These are phyloP conservation scores for Sorex fumeus DNA, from an alignment of 2,113 vertebrate genomes.

Conservation along the genomic window DNA sequence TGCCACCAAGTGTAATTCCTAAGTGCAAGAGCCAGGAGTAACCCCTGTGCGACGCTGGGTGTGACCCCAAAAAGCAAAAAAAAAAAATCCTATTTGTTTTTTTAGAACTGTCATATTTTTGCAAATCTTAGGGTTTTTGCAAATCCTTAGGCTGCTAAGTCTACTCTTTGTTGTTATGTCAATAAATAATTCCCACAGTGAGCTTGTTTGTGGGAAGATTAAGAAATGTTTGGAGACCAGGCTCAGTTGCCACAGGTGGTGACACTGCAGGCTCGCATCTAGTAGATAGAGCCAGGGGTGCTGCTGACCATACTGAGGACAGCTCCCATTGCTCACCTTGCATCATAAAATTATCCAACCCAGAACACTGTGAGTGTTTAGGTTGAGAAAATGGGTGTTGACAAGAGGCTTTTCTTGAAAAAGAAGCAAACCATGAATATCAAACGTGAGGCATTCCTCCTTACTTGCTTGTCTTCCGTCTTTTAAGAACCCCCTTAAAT, in stretches of 20 bases:
- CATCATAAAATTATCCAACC: not conserved
- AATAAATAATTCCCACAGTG: slow-evolving; percentile 40
- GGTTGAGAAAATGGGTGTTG: not conserved
- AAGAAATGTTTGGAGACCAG: not conserved
- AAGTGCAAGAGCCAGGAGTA: no score
- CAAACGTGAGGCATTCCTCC: not conserved
- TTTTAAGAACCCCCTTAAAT: slow-evolving; percentile 23
- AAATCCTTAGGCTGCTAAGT: not conserved
- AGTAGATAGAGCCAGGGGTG: not conserved
- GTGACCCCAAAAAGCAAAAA: no score
- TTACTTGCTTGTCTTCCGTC: not conserved
- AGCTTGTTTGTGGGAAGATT: not conserved
- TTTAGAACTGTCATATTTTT: not conserved
- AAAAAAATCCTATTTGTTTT: not conserved
- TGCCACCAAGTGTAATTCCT: no score
- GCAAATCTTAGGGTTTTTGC: not conserved
- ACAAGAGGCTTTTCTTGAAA: slow-evolving; percentile 65
- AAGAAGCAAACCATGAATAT: not conserved
- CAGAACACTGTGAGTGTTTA: rapidly evolving
- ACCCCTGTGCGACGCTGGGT: no score
- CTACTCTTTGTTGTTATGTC: slow-evolving; percentile 53
- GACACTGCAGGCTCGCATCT: no score
- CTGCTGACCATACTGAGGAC: not conserved
- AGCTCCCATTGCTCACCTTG: rapidly evolving
- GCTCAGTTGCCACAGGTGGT: not conserved